Evolutionary conservation across 2,888 invertebrate genomes (phyloP).

Genomic region (Morinoia aosen): DNA sequence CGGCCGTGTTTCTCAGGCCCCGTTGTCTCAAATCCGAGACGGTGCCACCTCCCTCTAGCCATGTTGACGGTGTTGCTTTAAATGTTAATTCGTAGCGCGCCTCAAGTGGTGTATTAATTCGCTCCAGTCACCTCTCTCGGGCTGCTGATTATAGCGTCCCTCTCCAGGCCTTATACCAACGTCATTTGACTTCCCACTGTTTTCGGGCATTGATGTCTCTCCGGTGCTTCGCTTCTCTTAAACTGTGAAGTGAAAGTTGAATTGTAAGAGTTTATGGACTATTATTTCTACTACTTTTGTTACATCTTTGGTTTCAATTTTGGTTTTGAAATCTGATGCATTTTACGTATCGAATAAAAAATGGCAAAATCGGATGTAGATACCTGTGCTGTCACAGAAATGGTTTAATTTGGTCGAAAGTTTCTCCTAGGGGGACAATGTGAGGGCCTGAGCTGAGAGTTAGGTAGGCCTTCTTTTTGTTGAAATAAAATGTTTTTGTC

Average conservation of each 20-base stretch:
- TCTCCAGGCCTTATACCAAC: not conserved
- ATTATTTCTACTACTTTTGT: not conserved
- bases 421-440: too few species aligned
- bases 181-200: not conserved
- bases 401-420: not conserved
- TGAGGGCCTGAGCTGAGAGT: too few species aligned
- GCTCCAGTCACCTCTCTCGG: not conserved
- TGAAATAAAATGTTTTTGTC: too few species aligned
- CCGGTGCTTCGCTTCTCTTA: not conserved
- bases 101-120: not conserved
- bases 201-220: not conserved
- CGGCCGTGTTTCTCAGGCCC: not conserved
- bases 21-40: not conserved
- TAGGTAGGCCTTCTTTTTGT: too few species aligned
- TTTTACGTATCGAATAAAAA: not conserved
- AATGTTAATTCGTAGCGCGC: constrained; percentile 9
- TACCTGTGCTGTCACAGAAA: not conserved
- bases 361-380: not conserved
- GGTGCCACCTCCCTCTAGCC: not conserved
- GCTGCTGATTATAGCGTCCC: not conserved
- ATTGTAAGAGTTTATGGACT: too few species aligned
- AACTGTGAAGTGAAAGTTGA: too few species aligned
- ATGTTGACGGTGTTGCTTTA: not conserved
- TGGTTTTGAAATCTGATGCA: not conserved
- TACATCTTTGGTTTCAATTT: not conserved